Percentiles rank a stretch among this genome's conserved stretches.
Conservation (phyloP, 2,113 vertebrate species). For the Meriones unguiculatus region DNA sequence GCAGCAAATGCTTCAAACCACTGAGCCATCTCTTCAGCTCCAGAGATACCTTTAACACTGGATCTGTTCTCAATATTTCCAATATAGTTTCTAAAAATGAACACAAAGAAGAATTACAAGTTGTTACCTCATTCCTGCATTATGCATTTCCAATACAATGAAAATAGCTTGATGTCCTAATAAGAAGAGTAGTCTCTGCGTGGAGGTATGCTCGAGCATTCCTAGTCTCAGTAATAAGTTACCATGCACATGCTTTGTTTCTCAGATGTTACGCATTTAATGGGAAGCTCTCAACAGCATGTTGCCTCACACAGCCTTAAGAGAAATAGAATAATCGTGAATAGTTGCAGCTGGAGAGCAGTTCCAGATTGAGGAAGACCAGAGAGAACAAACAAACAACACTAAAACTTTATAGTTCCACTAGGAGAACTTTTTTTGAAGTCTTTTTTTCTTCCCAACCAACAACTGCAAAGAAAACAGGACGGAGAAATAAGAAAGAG, state of each 20-base stretch:
- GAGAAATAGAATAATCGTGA: not conserved
- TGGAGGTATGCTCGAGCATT: not conserved
- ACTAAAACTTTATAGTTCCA: not conserved
- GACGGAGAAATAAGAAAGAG: not conserved
- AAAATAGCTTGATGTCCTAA: not conserved
- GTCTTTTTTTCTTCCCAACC: not conserved
- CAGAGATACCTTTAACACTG: not conserved
- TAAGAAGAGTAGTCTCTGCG: not conserved
- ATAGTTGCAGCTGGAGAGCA: not conserved
- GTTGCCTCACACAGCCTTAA: not conserved
- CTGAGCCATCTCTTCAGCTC: not conserved
- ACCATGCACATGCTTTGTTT: not conserved
- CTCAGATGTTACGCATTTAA: not conserved
- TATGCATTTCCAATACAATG: not conserved
- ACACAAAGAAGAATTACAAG: not conserved
- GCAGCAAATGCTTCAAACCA: not conserved
- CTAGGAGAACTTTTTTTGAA: not conserved
- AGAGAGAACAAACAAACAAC: not conserved
- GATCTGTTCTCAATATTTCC: not conserved
- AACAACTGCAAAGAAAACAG: not conserved
- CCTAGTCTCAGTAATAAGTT: not conserved
- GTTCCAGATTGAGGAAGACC: not conserved
- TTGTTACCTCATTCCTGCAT: not conserved
- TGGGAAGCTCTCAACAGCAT: not conserved
- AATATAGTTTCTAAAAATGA: constrained; percentile 18